Evolutionary conservation across 2,888 invertebrate species (phyloP), one percentile per base, ranked within the genome.

Genomic region (Pterostichus niger): DNA sequence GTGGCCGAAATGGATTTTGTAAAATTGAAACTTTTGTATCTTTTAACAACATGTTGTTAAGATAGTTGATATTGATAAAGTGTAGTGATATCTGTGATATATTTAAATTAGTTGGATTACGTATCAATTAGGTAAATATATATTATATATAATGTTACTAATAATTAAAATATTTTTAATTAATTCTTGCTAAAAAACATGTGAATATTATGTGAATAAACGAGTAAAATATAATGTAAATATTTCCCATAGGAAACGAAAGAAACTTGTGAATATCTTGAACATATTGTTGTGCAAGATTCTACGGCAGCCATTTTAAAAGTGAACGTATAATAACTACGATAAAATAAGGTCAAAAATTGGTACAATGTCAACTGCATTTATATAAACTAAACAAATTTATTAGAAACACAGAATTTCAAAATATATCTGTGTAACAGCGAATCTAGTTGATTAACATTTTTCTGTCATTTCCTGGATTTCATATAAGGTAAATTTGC

Each of bases 101-200:
- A 73, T 46, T 46, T 61, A 73, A 44, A 24, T 44, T 44, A 46
- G 73, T 46, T 24, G 24, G 40, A 24, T 24, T 10, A 24, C 44
- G 11, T 13, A 40, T 40, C 84, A 84, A 86, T 85, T 85, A 77
- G 83, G 85, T 85, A 84, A 85, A 85, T 85, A 84, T 85, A 85
- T 40, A n/a, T n/a, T n/a, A n/a, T n/a, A 24, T 24, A 1, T 24
- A 24, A 24, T 24, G 24, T 24, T 24, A 24, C 2, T 24, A 24
- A 1, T 1, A 24, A 24, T 24, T 24, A 24, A 24, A 24, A 24
- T n/a, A n/a, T n/a, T n/a, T n/a, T n/a, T n/a, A n/a, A n/a, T n/a
- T n/a, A n/a, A n/a, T n/a, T n/a, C n/a, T n/a, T n/a, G n/a, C n/a
- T n/a, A n/a, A n/a, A n/a, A n/a, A n/a, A n/a, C n/a, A n/a, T n/a